Evolutionary conservation across 2,113 vertebrate genomes (phyloP).

Genomic region (Oostethus manadensis): DNA sequence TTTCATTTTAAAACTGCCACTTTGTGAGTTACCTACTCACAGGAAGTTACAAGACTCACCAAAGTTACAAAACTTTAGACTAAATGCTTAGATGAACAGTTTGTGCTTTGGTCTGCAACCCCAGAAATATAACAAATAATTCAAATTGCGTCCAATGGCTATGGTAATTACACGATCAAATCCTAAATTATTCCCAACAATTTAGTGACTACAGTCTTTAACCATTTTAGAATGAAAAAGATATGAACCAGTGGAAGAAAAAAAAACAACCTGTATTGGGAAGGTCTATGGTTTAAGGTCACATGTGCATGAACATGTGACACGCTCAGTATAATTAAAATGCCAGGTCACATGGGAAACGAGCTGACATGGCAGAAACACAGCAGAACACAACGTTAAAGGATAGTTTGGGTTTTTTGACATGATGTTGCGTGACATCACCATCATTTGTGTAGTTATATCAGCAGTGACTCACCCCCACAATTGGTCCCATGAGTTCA

Average conservation of each 20-base stretch:
- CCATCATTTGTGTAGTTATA: too few species aligned
- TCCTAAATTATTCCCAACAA: neutral
- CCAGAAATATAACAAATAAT: neutral
- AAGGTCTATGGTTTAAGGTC: constrained; percentile 25
- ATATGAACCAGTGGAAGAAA: neutral
- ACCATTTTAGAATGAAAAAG: too few species aligned
- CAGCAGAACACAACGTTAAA: constrained; percentile 1
- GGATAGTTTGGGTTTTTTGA: too few species aligned
- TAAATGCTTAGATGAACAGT: neutral
- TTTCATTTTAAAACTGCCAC: neutral
- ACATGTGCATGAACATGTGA: constrained; percentile 38
- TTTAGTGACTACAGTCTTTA: too few species aligned
- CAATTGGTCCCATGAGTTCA: too few species aligned
- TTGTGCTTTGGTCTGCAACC: neutral
- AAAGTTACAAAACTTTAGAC: neutral
- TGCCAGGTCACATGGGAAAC: constrained; percentile 39
- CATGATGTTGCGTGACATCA: too few species aligned
- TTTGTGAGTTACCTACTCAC: neutral
- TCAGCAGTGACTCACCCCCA: too few species aligned
- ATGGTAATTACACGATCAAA: neutral
- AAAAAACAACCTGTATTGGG: constrained; percentile 1
- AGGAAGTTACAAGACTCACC: too few species aligned
- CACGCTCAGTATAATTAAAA: constrained; percentile 49
- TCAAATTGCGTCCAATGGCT: neutral
- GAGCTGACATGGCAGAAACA: constrained; percentile 22